phyloP scores from a whole-genome alignment of 2,113 vertebrate genomes.

The Nothoprocta perdicaria region DNA sequence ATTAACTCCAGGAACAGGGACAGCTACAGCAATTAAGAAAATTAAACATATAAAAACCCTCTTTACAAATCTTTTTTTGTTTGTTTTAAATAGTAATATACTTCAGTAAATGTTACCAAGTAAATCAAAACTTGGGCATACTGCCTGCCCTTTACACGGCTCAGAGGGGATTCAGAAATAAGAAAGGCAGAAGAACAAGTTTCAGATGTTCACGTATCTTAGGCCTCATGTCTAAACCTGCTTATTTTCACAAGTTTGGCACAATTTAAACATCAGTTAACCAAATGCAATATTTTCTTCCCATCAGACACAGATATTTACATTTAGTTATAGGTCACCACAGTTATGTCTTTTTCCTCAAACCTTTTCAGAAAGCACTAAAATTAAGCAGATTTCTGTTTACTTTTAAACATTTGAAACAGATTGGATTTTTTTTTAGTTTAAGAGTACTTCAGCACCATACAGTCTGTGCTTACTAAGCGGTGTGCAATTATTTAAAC shows the following conservation, averaged over 20 bases:
- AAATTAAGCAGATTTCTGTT: no score
- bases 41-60: neutral
- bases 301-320: neutral
- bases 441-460: neutral
- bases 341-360: neutral
- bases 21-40: constrained; percentile 82
- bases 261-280: neutral
- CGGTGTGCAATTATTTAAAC: neutral
- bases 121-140: constrained; percentile 3
- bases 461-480: neutral
- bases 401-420: neutral
- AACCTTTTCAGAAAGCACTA: neutral
- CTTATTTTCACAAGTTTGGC: neutral
- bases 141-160: neutral
- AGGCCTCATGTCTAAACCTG: neutral
- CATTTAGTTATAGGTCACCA: neutral
- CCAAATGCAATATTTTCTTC: neutral
- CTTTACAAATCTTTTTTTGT: neutral
- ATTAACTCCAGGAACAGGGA: constrained; percentile 97
- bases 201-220: neutral
- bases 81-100: neutral
- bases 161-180: neutral
- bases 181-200: neutral
- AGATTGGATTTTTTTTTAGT: neutral
- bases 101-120: neutral